Conservation (phyloP, 2,797 vertebrate species). For the Pangasius krempfi region DNA sequence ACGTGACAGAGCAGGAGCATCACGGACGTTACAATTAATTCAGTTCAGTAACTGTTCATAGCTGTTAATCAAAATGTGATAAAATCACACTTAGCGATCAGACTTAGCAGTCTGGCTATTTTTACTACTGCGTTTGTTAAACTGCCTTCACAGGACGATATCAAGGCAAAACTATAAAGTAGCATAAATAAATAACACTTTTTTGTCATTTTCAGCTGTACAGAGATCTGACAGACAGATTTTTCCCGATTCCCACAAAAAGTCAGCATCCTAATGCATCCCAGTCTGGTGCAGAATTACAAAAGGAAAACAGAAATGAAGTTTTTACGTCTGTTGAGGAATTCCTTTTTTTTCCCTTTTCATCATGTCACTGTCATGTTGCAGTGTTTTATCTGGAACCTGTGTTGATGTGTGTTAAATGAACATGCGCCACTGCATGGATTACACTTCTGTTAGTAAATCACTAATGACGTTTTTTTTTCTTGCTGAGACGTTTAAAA, state of each 20-base stretch:
- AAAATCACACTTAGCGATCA: neutral
- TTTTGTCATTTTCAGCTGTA: neutral
- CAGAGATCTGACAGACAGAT: neutral
- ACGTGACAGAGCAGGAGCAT: neutral
- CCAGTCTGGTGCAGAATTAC: neutral
- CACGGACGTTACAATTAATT: neutral
- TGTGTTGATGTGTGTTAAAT: neutral
- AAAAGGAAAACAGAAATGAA: neutral
- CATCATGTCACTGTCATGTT: neutral
- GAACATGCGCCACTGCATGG: neutral
- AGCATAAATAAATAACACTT: neutral
- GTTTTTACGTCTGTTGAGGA: neutral
- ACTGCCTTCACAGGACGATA: neutral
- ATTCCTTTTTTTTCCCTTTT: neutral
- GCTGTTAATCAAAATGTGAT: neutral
- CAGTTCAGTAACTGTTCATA: neutral
- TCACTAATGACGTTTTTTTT: neutral
- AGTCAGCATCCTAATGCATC: neutral
- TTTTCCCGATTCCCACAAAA: neutral
- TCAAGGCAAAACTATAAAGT: neutral
- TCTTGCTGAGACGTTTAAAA: neutral
- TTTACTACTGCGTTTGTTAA: neutral
- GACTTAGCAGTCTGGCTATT: neutral
- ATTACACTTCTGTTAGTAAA: neutral
- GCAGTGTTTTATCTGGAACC: neutral